A percentile compares a stretch with the other conserved stretches of the same genome.
Conservation (phyloP, 1,140 invertebrate species). For the Dysdera silvatica region DNA sequence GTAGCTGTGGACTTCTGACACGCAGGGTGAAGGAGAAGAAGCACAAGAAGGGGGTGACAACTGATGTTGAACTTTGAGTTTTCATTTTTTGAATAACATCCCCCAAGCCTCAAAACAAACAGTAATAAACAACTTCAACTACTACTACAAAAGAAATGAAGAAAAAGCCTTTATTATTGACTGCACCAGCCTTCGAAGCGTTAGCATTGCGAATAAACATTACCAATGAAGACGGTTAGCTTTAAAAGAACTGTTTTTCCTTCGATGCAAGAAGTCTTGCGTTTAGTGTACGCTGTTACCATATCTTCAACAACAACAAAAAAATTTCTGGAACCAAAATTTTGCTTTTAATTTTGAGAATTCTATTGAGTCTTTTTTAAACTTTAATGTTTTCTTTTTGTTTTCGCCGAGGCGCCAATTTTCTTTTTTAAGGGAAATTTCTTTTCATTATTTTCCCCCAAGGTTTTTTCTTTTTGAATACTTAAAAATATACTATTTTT, state of each 20-base stretch:
- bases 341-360: too few species aligned
- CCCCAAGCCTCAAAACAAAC: conserved; percentile 30
- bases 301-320: conserved; percentile 20
- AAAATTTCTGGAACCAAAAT: too few species aligned
- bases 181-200: conserved; percentile 29
- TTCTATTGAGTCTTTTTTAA: too few species aligned
- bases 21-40: conserved; percentile 86
- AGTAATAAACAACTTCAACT: too few species aligned
- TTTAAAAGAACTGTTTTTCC: conserved; percentile 25
- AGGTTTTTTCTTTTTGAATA: too few species aligned
- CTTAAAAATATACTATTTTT: too few species aligned
- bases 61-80: conserved; percentile 27
- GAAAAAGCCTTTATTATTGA: conserved; percentile 32
- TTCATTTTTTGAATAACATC: conserved; percentile 27
- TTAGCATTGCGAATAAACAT: conserved; percentile 29
- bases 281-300: conserved; percentile 9
- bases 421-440: too few species aligned
- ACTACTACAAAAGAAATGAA: too few species aligned
- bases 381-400: too few species aligned
- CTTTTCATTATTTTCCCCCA: too few species aligned
- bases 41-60: conserved; percentile 61
- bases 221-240: conserved; percentile 25
- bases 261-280: conserved; percentile 21
- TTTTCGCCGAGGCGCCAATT: too few species aligned
- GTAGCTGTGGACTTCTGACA: conserved; percentile 90